Evolutionary conservation across 53 echinoderm and acorn worm genomes (phyloP).

Genomic region (Zoroaster sp.): DNA sequence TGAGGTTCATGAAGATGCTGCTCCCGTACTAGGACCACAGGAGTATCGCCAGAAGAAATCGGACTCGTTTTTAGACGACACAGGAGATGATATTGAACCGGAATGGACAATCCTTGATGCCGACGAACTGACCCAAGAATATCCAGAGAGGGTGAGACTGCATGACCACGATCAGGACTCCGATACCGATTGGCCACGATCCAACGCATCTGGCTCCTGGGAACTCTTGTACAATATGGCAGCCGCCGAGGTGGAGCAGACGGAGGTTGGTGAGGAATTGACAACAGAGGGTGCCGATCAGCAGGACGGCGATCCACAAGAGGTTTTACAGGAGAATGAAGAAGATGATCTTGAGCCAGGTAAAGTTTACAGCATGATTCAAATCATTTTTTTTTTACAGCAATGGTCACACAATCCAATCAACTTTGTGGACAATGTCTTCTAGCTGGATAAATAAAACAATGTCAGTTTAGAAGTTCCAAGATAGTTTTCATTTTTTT

Average conservation of each 20-base stretch:
- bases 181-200: background rate
- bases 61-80: background rate
- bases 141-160: conserved; percentile 8
- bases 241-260: conserved; percentile 19
- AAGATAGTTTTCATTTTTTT: too few relatives aligned
- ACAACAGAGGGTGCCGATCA: background rate
- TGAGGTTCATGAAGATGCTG: conserved; percentile 16
- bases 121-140: background rate
- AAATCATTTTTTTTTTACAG: background rate
- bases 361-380: background rate
- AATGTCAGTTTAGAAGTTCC: too few relatives aligned
- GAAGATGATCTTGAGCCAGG: conserved; percentile 39
- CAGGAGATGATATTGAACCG: conserved; percentile 20
- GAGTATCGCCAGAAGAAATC: background rate
- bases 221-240: conserved; percentile 49
- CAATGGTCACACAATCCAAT: background rate
- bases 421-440: background rate
- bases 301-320: background rate
- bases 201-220: conserved; percentile 28
- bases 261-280: background rate
- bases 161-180: background rate
- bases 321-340: conserved; percentile 2
- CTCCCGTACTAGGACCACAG: background rate
- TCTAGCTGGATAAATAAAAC: too few relatives aligned
- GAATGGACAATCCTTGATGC: conserved; percentile 45